Conservation (phyloP, 2,113 vertebrate genomes). For the Vireo altiloquus region DNA sequence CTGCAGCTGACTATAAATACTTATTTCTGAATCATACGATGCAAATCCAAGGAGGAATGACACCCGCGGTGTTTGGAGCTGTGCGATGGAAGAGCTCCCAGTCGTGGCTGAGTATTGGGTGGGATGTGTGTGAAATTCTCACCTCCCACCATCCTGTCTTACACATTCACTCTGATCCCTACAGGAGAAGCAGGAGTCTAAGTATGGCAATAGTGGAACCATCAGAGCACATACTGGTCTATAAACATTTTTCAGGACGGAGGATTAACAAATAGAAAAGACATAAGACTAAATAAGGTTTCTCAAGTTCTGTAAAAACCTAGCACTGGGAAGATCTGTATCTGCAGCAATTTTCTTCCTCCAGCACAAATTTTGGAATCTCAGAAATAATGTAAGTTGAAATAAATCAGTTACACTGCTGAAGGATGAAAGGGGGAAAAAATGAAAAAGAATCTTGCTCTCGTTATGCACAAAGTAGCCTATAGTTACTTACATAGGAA, state of each 20-base stretch:
- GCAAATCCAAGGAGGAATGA: background rate
- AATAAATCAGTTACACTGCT: background rate
- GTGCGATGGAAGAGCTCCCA: background rate
- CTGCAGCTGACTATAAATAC: slow-evolving; percentile 6
- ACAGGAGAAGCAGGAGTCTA: slow-evolving; percentile 38
- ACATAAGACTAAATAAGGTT: background rate
- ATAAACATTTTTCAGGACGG: background rate
- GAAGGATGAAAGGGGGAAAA: background rate
- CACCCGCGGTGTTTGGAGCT: background rate
- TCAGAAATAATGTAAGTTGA: background rate
- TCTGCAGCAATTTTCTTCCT: background rate
- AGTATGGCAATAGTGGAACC: background rate
- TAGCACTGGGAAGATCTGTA: background rate
- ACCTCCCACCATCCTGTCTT: slow-evolving; percentile 53
- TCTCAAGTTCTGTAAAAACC: background rate
- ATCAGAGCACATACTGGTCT: background rate
- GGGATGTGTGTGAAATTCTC: slow-evolving; percentile 38
- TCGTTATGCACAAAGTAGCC: background rate
- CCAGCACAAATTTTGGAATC: background rate
- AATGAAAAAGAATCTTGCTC: fast-evolving
- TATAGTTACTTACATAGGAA: background rate
- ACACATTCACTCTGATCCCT: background rate
- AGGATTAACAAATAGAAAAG: background rate
- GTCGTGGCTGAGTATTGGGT: background rate
- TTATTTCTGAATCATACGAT: background rate